Evolutionary conservation across 2,113 vertebrate species (phyloP), one percentile per base, ranked within the genome.

Genomic region (Prionailurus bengalensis): DNA sequence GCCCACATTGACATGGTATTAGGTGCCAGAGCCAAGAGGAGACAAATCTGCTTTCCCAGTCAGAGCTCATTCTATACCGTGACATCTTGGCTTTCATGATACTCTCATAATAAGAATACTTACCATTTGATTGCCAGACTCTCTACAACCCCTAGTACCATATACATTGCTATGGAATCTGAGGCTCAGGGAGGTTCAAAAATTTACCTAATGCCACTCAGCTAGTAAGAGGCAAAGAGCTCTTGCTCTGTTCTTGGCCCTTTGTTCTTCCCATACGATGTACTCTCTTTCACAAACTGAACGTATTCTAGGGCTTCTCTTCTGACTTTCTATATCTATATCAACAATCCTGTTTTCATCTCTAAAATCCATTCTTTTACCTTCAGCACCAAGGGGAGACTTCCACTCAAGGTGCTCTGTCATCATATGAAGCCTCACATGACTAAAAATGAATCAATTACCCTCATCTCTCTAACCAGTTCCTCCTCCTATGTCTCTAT

Each of bases 291-390:
- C 58, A 31, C 78, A 89, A 96, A 76, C 17, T 33, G 58, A 78
- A 87, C 79, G 83, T 80, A 90, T 85, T 93, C 55, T 66, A n/a
- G n/a, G 10, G 25, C 53, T 85, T 89, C 29, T 89, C 87, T 97
- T 89, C 51, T 73, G 68, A 25, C 66, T 66, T 78, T 95, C 86
- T 79, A 91, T 96, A 23, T 71, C 15, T 51, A 0, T 61, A 82
- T 42, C 83, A 66, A 82, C 36, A 93, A 73, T 61, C 33, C 53
- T 73, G 13, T 92, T 95, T 82, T 92, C 27, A 82, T 61, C 73
- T 82, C 53, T 58, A 89, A 95, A 85, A 55, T n/a, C 51, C 74
- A 84, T 42, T 76, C 51, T 3, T 78, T 93, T 70, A 63, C 83
- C 74, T 31, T 82, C 1, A 39, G 48, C 63, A 39, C 63, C 83